Evolutionary conservation across 2,113 vertebrate species (phyloP).

Genomic region (Perca flavescens): DNA sequence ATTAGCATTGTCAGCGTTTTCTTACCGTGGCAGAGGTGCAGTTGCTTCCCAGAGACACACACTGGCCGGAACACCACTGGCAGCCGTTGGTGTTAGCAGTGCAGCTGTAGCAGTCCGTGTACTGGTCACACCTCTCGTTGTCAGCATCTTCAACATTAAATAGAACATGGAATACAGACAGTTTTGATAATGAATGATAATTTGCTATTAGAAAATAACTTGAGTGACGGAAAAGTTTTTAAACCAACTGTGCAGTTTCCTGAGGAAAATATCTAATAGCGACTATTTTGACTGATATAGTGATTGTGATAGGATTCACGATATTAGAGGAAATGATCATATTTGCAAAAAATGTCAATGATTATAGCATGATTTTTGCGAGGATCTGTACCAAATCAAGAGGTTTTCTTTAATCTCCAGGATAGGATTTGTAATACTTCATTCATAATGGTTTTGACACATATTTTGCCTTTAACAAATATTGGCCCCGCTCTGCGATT

Average conservation of each 20-base stretch:
- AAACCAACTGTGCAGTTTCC: not conserved
- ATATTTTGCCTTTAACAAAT: no score
- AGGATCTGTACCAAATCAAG: no score
- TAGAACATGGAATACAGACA: not conserved
- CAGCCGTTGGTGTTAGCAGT: slow-evolving; percentile 95
- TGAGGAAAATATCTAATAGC: no score
- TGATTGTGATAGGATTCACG: no score
- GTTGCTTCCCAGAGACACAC: slow-evolving; percentile 90
- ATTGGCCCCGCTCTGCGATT: no score
- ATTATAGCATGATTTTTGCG: no score
- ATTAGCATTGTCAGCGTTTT: not conserved
- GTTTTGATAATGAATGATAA: not conserved
- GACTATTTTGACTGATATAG: no score
- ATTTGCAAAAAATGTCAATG: no score
- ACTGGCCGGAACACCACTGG: slow-evolving; percentile 93
- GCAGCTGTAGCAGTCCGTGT: slow-evolving; percentile 98
- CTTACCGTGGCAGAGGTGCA: slow-evolving; percentile 91
- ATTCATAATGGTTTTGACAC: no score
- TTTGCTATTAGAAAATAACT: not conserved
- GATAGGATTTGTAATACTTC: no score
- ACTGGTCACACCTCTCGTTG: slow-evolving; percentile 93
- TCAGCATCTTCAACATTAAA: slow-evolving; percentile 84
- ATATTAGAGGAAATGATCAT: no score
- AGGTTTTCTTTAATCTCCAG: no score
- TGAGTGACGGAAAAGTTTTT: not conserved